Conservation (phyloP, 1,140 invertebrate species). For the Subanguina moxae region DNA sequence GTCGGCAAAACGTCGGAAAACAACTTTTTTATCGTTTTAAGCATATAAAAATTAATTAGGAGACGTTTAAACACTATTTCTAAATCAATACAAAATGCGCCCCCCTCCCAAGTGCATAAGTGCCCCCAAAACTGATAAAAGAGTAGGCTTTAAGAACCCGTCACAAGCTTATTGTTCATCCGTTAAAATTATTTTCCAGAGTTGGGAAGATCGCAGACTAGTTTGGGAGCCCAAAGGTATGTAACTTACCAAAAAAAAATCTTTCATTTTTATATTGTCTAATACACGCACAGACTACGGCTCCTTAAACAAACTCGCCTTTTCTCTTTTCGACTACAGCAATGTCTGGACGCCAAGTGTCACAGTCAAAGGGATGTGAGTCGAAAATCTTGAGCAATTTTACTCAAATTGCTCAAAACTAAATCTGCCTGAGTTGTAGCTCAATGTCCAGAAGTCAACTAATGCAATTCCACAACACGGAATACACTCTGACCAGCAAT, state of each 20-base stretch:
- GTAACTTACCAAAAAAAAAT: not conserved
- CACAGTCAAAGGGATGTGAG: slow-evolving; percentile 11
- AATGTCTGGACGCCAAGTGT: not conserved
- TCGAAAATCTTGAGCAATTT: not conserved
- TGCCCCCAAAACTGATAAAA: too few relatives aligned
- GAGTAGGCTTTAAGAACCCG: too few relatives aligned
- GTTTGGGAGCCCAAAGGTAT: slow-evolving; percentile 11
- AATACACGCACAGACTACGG: not conserved
- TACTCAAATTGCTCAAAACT: not conserved
- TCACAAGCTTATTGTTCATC: too few relatives aligned
- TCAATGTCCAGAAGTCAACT: not conserved
- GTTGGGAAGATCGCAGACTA: slow-evolving; percentile 10
- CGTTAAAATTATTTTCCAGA: not conserved
- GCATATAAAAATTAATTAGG: too few relatives aligned
- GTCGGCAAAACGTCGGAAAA: too few relatives aligned
- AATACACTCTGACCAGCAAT: slow-evolving; percentile 8
- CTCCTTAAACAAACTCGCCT: too few relatives aligned
- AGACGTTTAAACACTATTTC: too few relatives aligned
- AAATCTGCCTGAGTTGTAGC: not conserved
- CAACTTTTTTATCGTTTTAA: too few relatives aligned
- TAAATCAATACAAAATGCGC: too few relatives aligned
- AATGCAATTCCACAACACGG: slow-evolving; percentile 8
- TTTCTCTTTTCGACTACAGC: too few relatives aligned
- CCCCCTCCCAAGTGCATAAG: too few relatives aligned
- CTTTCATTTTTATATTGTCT: not conserved